A percentile compares a stretch with the other conserved stretches of the same genome.
Conservation (phyloP, 2,113 vertebrate species). For the Eonycteris spelaea region DNA sequence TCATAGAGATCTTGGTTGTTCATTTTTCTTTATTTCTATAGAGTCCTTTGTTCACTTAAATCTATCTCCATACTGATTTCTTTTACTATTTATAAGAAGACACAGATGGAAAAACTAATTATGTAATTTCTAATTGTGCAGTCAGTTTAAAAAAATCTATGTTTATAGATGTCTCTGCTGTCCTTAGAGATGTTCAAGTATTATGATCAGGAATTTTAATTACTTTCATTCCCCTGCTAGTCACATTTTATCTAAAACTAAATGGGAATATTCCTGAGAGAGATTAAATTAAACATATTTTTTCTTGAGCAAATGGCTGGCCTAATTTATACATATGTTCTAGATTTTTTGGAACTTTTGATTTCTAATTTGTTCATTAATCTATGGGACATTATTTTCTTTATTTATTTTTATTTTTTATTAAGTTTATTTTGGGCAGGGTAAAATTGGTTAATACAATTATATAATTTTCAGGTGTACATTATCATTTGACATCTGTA, state of each 20-base stretch:
- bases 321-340: constrained; percentile 17
- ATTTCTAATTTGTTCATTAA: constrained; percentile 18
- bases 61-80: background rate
- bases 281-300: constrained; percentile 27
- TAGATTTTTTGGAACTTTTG: background rate
- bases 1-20: background rate
- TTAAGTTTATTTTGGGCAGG: too few species aligned
- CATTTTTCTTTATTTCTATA: background rate
- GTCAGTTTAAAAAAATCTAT: background rate
- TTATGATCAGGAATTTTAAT: constrained; percentile 29
- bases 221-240: constrained; percentile 23
- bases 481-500: too few species aligned
- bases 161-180: background rate
- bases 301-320: constrained; percentile 4
- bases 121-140: constrained; percentile 23
- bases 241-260: constrained; percentile 30
- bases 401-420: too few species aligned
- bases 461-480: too few species aligned
- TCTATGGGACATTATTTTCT: background rate
- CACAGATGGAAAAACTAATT: constrained; percentile 5
- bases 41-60: background rate
- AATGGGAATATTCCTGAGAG: background rate
- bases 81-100: constrained; percentile 33
- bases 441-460: too few species aligned
- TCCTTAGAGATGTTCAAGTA: constrained; percentile 28